A percentile compares a stretch with the other conserved stretches of the same genome.
These are phyloP conservation scores for Cricetomys ansorgei DNA, from an alignment of 2,113 vertebrate genomes.

Conservation along the genomic window DNA sequence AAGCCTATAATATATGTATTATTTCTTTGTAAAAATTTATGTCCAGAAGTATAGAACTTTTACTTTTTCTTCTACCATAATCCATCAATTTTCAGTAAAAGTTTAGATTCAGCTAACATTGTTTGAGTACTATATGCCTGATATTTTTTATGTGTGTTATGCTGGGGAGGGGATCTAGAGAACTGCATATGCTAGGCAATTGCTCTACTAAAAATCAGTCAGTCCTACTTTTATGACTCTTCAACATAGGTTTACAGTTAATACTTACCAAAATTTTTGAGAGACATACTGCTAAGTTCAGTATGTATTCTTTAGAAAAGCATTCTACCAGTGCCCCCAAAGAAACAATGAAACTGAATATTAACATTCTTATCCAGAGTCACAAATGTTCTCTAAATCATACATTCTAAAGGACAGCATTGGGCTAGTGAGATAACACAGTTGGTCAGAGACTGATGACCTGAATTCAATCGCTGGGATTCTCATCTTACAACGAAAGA, in stretches of 20 bases:
- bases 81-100: background rate
- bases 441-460: background rate
- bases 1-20: too few relatives aligned
- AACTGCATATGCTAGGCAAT: background rate
- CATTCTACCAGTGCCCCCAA: background rate
- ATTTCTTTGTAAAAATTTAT: background rate
- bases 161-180: background rate
- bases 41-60: background rate
- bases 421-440: background rate
- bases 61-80: background rate
- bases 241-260: background rate
- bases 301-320: background rate
- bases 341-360: background rate
- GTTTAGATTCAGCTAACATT: background rate
- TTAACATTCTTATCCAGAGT: background rate
- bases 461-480: background rate
- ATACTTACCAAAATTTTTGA: background rate
- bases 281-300: background rate
- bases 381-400: background rate
- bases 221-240: background rate
- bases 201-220: background rate
- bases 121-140: background rate
- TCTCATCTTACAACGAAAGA: background rate
- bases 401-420: background rate
- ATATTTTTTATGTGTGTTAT: background rate